Evolutionary conservation across 2,888 invertebrate species (phyloP), one percentile per base, ranked within the genome.

Genomic region (Slavum lentiscoides): DNA sequence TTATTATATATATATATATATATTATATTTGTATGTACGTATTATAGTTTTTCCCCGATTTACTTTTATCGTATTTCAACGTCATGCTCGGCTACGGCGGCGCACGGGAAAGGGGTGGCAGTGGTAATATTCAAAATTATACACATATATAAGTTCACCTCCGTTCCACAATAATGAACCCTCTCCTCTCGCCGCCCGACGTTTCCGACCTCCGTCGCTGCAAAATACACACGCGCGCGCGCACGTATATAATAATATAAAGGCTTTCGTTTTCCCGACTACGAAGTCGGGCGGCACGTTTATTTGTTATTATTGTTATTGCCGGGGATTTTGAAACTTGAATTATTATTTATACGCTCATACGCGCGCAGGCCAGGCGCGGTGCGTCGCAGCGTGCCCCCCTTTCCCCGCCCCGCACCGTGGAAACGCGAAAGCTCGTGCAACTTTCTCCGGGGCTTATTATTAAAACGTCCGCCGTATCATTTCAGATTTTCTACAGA

Each of bases 221-320:
- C 30, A 30, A 30, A 30, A 30, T 30, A 30, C 30, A 30, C 30
- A 4, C 30, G 4, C 30, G 30, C 30, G 4, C 30, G 30, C n/a
- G n/a, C n/a, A n/a, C n/a, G n/a, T n/a, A n/a, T n/a, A n/a, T n/a
- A 80, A 70, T 80, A 75, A 21, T 64, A 64, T 70, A 58, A 30
- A 62, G 77, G 77, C 70, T 80, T 80, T 72, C 77, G n/a, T 77
- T 77, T 77, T 70, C 77, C 30, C 77, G 70, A 80, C 70, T 72
- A 72, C 70, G 30, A 30, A 30, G 2, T 1, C 30, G 30, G 2
- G 30, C 30, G 30, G 77, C 70, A 64, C 70, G 77, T 80, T 80
- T 80, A 70, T 80, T 80, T 80, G 77, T 80, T 80, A 80, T 80
- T 80, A 80, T 70, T 80, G 70, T 80, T 80, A 80, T 80, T 80